A percentile compares a stretch with the other conserved stretches of the same genome.
These are phyloP conservation scores for Campoletis raptor DNA, from an alignment of 2,888 invertebrate species.

Conservation along the genomic window DNA sequence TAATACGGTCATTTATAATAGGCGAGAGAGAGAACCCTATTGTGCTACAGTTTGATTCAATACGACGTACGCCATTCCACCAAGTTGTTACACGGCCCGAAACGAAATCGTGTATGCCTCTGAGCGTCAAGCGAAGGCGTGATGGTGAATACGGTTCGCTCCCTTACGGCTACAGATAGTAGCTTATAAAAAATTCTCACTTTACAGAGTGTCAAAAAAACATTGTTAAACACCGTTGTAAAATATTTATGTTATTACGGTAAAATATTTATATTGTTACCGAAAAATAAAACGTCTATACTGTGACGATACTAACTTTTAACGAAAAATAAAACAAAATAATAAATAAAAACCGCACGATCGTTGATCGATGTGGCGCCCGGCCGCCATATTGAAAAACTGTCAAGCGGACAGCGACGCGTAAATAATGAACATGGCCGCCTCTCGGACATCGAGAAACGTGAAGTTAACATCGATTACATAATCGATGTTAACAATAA, in stretches of 20 bases:
- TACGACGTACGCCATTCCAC: conserved; percentile 20
- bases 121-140: conserved; percentile 70
- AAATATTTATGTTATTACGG: neutral
- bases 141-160: conserved; percentile 6
- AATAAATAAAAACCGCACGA: too few species aligned
- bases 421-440: too few species aligned
- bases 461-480: too few species aligned
- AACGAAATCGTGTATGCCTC: conserved; percentile 69
- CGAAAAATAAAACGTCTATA: neutral
- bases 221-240: too few species aligned
- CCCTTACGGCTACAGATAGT: conserved; percentile 20
- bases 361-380: too few species aligned
- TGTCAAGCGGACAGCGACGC: too few species aligned
- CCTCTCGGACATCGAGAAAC: too few species aligned
- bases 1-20: conserved; percentile 32
- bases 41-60: conserved; percentile 29
- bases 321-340: too few species aligned
- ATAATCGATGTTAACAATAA: too few species aligned
- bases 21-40: conserved; percentile 36
- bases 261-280: neutral
- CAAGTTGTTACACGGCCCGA: conserved; percentile 78
- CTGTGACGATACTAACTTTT: too few species aligned
- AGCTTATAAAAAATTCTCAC: neutral
- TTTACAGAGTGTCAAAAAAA: too few species aligned
- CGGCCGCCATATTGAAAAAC: too few species aligned